phyloP scores from a whole-genome alignment of 2,888 invertebrate genomes.

The Euphydryas editha region DNA sequence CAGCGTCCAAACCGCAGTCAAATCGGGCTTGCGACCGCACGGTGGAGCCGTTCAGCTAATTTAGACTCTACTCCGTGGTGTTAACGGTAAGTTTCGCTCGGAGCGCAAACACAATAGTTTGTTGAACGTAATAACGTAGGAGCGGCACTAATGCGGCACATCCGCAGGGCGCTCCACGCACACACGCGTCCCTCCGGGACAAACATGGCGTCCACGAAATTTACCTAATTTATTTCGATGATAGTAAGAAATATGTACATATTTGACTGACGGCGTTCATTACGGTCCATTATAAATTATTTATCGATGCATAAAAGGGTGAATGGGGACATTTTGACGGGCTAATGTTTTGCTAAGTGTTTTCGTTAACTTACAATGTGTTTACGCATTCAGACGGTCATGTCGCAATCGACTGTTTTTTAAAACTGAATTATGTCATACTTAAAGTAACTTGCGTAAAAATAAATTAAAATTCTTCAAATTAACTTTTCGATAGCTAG shows the following conservation, averaged over 20 bases:
- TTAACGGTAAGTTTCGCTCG: constrained; percentile 18
- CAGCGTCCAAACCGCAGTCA: constrained; percentile 45
- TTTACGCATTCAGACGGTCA: not conserved
- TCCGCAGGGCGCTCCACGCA: constrained; percentile 50
- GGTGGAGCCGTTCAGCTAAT: not conserved
- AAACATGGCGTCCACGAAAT: constrained; percentile 42
- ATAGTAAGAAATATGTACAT: constrained; percentile 42
- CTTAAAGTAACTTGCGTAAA: not conserved
- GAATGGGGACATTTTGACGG: constrained; percentile 34
- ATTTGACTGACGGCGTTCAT: constrained; percentile 38
- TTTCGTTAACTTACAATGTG: not conserved
- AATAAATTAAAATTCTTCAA: constrained; percentile 27
- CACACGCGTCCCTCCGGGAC: constrained; percentile 33
- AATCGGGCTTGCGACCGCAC: constrained; percentile 33
- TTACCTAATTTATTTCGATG: constrained; percentile 50
- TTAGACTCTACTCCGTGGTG: not conserved
- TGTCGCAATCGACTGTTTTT: constrained; percentile 2
- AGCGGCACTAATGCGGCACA: constrained; percentile 59
- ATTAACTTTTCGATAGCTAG: constrained; percentile 18
- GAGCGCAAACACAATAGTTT: constrained; percentile 38
- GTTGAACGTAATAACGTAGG: constrained; percentile 53
- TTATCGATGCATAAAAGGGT: constrained; percentile 31
- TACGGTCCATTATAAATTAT: constrained; percentile 34
- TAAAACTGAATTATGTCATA: not conserved
- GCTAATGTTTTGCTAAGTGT: constrained; percentile 13